Evolutionary conservation across 92 coral and sea anemone species (phyloP).

Genomic region (Chrysogorgia sp.): DNA sequence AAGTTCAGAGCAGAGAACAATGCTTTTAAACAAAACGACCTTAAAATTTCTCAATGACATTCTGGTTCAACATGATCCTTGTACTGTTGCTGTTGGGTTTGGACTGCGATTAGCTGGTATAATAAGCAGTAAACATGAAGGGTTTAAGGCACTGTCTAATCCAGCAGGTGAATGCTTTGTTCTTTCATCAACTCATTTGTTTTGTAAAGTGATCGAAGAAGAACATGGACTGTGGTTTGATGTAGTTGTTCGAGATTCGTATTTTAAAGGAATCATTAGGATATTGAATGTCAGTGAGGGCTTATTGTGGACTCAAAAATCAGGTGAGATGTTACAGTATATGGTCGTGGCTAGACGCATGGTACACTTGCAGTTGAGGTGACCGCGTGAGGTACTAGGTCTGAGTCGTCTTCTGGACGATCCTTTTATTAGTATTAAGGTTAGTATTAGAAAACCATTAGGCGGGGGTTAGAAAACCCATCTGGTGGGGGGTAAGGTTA

Average conservation of each 20-base stretch:
- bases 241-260: slow-evolving; percentile 76
- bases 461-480: no score
- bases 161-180: slow-evolving; percentile 32
- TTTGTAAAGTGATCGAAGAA: slow-evolving; percentile 29
- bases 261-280: slow-evolving; percentile 61
- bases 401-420: no score
- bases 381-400: no score
- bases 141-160: slow-evolving; percentile 35
- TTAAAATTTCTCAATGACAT: slow-evolving; percentile 61
- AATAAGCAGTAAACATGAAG: slow-evolving; percentile 52
- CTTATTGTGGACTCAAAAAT: slow-evolving; percentile 57
- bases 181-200: slow-evolving; percentile 34
- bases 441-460: no score
- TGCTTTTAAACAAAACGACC: slow-evolving; percentile 36
- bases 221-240: slow-evolving; percentile 66
- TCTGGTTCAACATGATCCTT: slow-evolving; percentile 37
- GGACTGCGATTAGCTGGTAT: slow-evolving; percentile 76
- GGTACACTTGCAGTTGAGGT: no score
- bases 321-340: slow-evolving; percentile 27
- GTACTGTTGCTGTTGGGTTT: slow-evolving; percentile 60
- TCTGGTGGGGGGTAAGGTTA: no score
- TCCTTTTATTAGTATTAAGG: no score
- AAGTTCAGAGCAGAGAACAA: slow-evolving; percentile 37
- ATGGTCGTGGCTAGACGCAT: neutral
- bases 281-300: slow-evolving; percentile 65